Evolutionary conservation across 1,140 invertebrate genomes (phyloP), one percentile per base, ranked within the genome.

Genomic region (Bombus fervidus): DNA sequence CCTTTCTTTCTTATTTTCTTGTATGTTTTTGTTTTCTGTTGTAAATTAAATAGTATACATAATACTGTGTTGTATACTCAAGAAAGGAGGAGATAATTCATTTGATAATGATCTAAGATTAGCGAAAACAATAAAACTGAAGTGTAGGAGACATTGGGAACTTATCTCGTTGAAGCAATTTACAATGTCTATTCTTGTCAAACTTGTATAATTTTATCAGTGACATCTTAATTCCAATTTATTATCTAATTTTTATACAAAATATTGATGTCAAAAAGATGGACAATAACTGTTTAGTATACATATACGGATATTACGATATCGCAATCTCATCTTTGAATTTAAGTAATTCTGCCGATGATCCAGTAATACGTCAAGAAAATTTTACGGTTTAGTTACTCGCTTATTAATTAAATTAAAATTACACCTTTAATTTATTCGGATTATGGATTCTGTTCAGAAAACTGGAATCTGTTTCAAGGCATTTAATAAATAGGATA

Each of bases 181-280:
- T 57, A 9, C 34, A 9, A 9, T 77, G 2, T 34, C 9, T 1
- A 41, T 41, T 68, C 10, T 68, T 43, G 64, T 83, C n/a, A 69
- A 78, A 57, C 22, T 69, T 71, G 28, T 43, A 15, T n/a, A n/a
- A 84, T 78, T 78, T 84, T 79, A 71, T 79, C 82, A 18, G 3
- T 39, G 10, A 68, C 28, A 41, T 31, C 13, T 77, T 79, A n/a
- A 84, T 79, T 28, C 9, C 6, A 28, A 53, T 53, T 22, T 53
- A 53, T 53, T 53, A 53, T 53, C 1, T 53, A 53, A 53, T 53
- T 53, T 53, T 53, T 8, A 53, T 53, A 53, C 47, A 22, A 53
- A 53, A 22, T 53, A 53, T 53, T 3, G 13, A 6, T 79, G 43
- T 71, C 62, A 47, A 47, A 72, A 59, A 59, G 31, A 47, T 71